A percentile compares a stretch with the other conserved stretches of the same genome.
Evolutionary conservation across 2,797 vertebrate genomes (phyloP).

Genomic region (Chiloscyllium punctatum): DNA sequence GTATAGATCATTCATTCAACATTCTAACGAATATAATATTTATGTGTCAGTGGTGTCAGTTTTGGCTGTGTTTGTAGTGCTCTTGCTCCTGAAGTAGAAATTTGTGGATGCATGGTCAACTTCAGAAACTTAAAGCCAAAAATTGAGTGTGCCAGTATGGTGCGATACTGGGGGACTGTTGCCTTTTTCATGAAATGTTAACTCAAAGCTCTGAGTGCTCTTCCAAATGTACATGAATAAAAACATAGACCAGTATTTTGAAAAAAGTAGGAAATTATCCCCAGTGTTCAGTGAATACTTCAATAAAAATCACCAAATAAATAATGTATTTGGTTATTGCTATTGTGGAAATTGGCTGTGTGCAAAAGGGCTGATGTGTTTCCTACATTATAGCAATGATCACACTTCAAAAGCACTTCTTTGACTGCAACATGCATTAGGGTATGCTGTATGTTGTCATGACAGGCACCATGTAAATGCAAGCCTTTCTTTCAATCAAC

Average conservation of each 20-base stretch:
- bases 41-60: not conserved
- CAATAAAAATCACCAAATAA: not conserved
- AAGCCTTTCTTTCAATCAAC: not conserved
- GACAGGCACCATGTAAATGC: not conserved
- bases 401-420: not conserved
- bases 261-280: not conserved
- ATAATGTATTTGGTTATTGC: not conserved
- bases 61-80: not conserved
- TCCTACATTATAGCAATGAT: not conserved
- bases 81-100: not conserved
- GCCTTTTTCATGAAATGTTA: not conserved
- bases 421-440: not conserved
- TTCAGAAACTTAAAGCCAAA: not conserved
- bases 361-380: not conserved
- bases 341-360: not conserved
- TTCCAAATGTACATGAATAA: not conserved
- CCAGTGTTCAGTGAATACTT: not conserved
- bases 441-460: not conserved
- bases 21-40: not conserved
- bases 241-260: not conserved
- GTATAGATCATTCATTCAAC: not conserved
- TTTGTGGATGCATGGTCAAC: not conserved
- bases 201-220: not conserved
- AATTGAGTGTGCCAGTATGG: not conserved
- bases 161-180: not conserved